Base-by-base conservation (phyloP, 2,888 invertebrate species). In the Agrochola lota region DNA sequence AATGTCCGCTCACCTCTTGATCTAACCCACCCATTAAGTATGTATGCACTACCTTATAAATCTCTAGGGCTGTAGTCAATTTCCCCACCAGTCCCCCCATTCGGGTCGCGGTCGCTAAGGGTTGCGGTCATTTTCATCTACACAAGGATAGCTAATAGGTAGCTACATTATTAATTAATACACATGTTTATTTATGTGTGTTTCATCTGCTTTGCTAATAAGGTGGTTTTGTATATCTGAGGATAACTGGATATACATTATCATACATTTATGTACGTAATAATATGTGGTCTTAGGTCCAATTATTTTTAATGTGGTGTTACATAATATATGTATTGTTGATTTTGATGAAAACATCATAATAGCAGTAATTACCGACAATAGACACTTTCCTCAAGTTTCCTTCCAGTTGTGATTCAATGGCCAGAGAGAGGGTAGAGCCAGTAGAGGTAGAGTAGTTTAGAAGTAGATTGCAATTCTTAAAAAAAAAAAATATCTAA, bases 161-260 rank as follows among this genome's bases (percentile, higher is more conserved):
- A 67, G 59, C 40, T 63, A 40, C 23, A 60, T 78, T 70, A 77
- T 59, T 63, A 72, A 84, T 71, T 30, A 72, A 71, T 35, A 60
- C 55, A 17, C 60, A 78, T 71, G 71, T 55, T 57, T 80, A 77
- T 77, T 69, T 52, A 84, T 66, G 60, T 74, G 49, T 64, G 55
- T 26, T 60, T 30, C 23, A 81, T 73, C 35, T 64, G 74, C 63
- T 72, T 74, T 81, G 72, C 70, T 75, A 71, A 78, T 84, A 12
- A 20, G 43, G 26, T 0, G 74, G 78, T 63, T 78, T 30, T 46
- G 63, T 66, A n/a, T 62, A 35, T 52, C 20, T 68, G 67, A 30
- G 15, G 23, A 46, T 46, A 46, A 15, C 15, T 46, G 46, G 46
- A 30, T 26, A 12, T 15, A 15, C 49, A 15, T 30, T 15, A 68